A percentile compares a stretch with the other conserved stretches of the same genome.
Conservation (phyloP, 2,888 invertebrate species). For the Fabriciana adippe region DNA sequence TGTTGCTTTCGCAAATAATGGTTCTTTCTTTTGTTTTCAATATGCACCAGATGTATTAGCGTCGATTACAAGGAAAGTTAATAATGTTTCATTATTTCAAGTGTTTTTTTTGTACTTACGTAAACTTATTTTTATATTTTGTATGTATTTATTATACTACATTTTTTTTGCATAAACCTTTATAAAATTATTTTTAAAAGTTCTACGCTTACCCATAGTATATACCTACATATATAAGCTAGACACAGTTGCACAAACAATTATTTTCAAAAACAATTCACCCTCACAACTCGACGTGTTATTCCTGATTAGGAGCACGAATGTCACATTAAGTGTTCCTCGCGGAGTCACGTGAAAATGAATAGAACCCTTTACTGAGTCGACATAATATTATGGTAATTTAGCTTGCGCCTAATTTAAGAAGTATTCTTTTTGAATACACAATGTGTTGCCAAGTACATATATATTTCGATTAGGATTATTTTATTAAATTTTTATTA, state of each 20-base stretch:
- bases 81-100: constrained; percentile 1
- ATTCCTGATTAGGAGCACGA: constrained; percentile 18
- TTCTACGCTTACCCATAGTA: constrained; percentile 6
- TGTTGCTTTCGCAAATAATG: background rate
- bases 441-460: no score
- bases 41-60: background rate
- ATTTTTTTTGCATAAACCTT: background rate
- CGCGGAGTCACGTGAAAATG: constrained; percentile 19
- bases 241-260: constrained; percentile 17
- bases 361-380: constrained; percentile 11
- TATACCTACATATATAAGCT: background rate
- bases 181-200: background rate
- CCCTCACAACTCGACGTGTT: constrained; percentile 19
- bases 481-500: no score
- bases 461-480: no score
- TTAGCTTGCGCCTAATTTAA: constrained; percentile 1
- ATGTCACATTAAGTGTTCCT: constrained; percentile 21
- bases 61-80: constrained; percentile 1
- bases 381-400: constrained; percentile 1
- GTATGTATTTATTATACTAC: background rate
- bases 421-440: background rate
- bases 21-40: background rate
- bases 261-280: constrained; percentile 24
- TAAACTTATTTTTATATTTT: no score
- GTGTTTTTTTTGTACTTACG: background rate